phyloP scores from a whole-genome alignment of 2,888 invertebrate species.

The Sclerodermus sp. region DNA sequence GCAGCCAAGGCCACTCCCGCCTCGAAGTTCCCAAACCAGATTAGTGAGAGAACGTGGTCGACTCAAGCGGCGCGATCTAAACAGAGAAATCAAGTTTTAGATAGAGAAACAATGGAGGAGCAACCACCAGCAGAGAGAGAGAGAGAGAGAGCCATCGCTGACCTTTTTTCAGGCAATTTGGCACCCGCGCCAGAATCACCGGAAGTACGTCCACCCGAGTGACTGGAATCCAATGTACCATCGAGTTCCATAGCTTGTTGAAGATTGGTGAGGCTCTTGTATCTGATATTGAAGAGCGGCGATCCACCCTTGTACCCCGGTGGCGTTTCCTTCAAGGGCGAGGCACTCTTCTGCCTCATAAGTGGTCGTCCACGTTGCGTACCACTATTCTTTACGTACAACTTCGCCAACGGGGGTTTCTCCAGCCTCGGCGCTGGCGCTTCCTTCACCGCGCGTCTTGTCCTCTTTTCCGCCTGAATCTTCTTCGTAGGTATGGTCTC shows the following conservation, averaged over 20 bases:
- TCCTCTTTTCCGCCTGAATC: slow-evolving; percentile 75
- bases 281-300: slow-evolving; percentile 75
- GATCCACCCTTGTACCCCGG: slow-evolving; percentile 74
- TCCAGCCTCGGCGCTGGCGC: slow-evolving; percentile 62
- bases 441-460: slow-evolving; percentile 69
- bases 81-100: neutral
- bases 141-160: neutral
- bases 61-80: slow-evolving; percentile 73
- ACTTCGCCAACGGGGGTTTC: slow-evolving; percentile 67
- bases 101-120: neutral
- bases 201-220: slow-evolving; percentile 84
- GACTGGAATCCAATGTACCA: slow-evolving; percentile 86
- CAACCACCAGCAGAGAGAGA: no score
- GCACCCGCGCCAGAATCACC: slow-evolving; percentile 79
- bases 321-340: slow-evolving; percentile 71
- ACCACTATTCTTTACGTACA: slow-evolving; percentile 76
- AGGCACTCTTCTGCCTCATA: slow-evolving; percentile 72
- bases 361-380: slow-evolving; percentile 68
- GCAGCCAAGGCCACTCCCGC: slow-evolving; percentile 49
- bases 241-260: slow-evolving; percentile 72
- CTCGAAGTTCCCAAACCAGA: slow-evolving; percentile 75
- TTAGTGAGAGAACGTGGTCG: slow-evolving; percentile 85
- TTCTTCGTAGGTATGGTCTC: slow-evolving; percentile 89
- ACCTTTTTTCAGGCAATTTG: slow-evolving; percentile 79
- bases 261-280: slow-evolving; percentile 66